These are phyloP conservation scores for Thrips palmi DNA, from an alignment of 1,140 invertebrate species.

Conservation along the genomic window DNA sequence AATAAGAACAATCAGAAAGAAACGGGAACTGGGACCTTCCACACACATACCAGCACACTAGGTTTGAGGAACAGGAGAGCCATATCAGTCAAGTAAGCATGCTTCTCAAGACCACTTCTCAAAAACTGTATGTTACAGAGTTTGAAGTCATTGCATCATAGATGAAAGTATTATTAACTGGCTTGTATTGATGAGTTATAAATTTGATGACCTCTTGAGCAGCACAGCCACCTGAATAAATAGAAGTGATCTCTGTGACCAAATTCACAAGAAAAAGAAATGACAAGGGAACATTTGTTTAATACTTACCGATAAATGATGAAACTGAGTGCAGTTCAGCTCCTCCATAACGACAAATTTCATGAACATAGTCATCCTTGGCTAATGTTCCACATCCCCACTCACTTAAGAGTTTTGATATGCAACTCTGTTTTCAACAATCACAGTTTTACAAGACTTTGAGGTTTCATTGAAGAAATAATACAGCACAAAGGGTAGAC, in stretches of 20 bases:
- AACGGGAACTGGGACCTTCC: background rate
- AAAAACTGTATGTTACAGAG: constrained; percentile 55
- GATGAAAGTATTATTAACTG: constrained; percentile 88
- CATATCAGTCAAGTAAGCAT: background rate
- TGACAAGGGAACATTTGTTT: constrained; percentile 1
- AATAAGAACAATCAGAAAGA: too few relatives aligned
- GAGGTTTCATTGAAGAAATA: background rate
- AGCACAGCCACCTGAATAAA: constrained; percentile 55
- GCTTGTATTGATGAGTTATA: constrained; percentile 92
- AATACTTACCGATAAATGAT: constrained; percentile 55
- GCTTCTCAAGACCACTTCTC: constrained; percentile 18
- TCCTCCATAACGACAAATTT: constrained; percentile 86
- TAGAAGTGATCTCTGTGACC: constrained; percentile 2
- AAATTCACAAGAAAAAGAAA: background rate
- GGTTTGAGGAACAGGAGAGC: background rate
- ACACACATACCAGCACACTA: background rate
- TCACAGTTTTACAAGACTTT: background rate
- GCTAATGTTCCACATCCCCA: constrained; percentile 59
- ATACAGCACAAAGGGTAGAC: constrained; percentile 3
- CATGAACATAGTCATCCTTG: constrained; percentile 89
- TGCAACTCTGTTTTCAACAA: constrained; percentile 32
- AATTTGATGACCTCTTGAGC: constrained; percentile 96
- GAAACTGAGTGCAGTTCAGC: constrained; percentile 90
- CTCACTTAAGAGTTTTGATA: constrained; percentile 65
- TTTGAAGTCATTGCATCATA: constrained; percentile 86